Base-by-base conservation (phyloP, 2,113 vertebrate genomes). In the Pseudorhombus dupliciocellatus region DNA sequence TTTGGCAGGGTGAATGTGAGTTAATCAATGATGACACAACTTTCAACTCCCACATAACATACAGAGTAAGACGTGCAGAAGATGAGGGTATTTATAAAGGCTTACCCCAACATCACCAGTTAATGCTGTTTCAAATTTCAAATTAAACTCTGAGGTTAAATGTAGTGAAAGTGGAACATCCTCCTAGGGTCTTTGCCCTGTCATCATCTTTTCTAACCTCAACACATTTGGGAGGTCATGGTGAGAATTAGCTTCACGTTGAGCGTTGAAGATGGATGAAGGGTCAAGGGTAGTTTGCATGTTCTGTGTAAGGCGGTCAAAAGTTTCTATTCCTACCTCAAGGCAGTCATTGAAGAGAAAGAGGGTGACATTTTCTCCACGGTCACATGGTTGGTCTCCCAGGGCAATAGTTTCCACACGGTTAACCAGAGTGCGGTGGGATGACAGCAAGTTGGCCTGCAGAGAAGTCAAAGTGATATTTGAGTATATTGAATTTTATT, bases 331-430 rank as follows among this genome's bases (percentile, higher is more conserved):
- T 21, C 18, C n/a, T 75, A 98, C 98, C 97, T 99, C 98, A 0
- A 99, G 91, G 83, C 98, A 99, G 83, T 99, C 97, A 66, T 94
- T 99, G 92, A 99, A 99, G 69, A 99, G 96, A 64, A 99, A 99
- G 44, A 99, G 95, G 0, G 97, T 97, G 70, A 99, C 97, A 66
- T 97, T 93, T 75, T 99, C 97, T 44, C 98, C 98, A 42, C 96
- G 95, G 89, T 99, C 98, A 90, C 98, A 99, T 7, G 97, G 94
- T 77, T 98, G 93, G 66, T 99, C 96, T 61, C 96, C 95, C 21
- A 99, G 91, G 9, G 96, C 95, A 9, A 98, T 74, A 0, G 97
- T 99, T 91, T 99, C 97, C 69, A 98, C 94, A 63, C 97, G 84
- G 69, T 96, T 91, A 64, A 99, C 95, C 84, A 99, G 93, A 69